phyloP scores from a whole-genome alignment of 2,888 invertebrate genomes.

The Trachelus troglodyta region DNA sequence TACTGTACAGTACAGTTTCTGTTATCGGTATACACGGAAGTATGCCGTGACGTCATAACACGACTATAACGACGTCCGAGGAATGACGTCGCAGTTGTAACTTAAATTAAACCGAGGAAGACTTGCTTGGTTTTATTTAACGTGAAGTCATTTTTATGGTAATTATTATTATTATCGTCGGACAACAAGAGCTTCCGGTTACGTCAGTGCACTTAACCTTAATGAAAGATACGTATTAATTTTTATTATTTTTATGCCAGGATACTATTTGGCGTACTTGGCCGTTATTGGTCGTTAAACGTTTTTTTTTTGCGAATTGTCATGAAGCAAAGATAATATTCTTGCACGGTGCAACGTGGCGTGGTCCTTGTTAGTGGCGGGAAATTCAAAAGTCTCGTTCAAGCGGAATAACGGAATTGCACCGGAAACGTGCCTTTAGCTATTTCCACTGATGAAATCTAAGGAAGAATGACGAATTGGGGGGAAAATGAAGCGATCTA shows the following conservation, averaged over 20 bases:
- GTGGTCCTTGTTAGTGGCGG: too few species aligned
- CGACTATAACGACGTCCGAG: background rate
- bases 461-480: background rate
- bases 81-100: background rate
- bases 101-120: too few species aligned
- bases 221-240: too few species aligned
- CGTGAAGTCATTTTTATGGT: too few species aligned
- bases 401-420: background rate
- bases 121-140: too few species aligned
- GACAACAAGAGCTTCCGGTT: too few species aligned
- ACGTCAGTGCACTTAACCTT: too few species aligned
- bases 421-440: background rate
- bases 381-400: background rate
- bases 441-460: background rate
- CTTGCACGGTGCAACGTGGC: too few species aligned
- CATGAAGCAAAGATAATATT: background rate
- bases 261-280: too few species aligned
- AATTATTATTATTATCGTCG: too few species aligned
- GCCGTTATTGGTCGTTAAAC: background rate
- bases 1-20: background rate
- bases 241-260: too few species aligned
- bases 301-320: background rate
- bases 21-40: background rate
- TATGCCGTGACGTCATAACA: too few species aligned
- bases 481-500: background rate